Percentiles rank a stretch among this genome's conserved stretches.
Conservation (phyloP, 1,140 invertebrate genomes). For the Lamellibrachia luymesi region DNA sequence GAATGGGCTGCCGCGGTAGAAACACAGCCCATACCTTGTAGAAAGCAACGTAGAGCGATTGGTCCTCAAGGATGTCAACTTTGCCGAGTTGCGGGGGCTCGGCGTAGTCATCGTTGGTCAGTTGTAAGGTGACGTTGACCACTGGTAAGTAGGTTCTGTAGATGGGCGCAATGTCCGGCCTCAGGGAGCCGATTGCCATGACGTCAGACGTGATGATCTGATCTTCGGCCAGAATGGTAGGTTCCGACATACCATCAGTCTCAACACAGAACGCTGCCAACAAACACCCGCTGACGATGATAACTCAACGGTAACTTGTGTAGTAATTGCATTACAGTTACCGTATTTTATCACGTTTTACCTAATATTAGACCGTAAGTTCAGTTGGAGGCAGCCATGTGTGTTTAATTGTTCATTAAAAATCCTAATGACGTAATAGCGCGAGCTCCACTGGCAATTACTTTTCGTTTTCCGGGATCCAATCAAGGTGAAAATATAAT, state of each 20-base stretch:
- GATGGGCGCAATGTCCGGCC: neutral
- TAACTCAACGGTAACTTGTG: too few species aligned
- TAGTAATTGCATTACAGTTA: too few species aligned
- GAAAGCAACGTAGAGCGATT: neutral
- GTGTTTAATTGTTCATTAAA: too few species aligned
- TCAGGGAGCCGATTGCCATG: neutral
- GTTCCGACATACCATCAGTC: neutral
- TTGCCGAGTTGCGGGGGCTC: neutral
- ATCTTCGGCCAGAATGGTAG: neutral
- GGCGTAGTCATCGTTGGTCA: neutral
- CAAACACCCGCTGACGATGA: neutral
- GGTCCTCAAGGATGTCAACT: neutral
- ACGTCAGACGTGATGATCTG: neutral
- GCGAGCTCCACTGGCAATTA: too few species aligned
- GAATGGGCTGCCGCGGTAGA: too few species aligned
- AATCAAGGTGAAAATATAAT: too few species aligned
- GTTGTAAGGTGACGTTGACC: neutral
- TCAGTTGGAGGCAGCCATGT: too few species aligned
- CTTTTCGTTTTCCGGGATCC: too few species aligned
- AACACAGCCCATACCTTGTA: neutral
- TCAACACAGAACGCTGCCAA: neutral
- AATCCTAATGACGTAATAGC: too few species aligned
- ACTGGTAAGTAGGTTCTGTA: neutral
- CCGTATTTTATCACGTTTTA: too few species aligned
- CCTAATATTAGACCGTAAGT: too few species aligned